Base-by-base conservation (phyloP, 2,888 invertebrate genomes). In the Geophilus truncorum region DNA sequence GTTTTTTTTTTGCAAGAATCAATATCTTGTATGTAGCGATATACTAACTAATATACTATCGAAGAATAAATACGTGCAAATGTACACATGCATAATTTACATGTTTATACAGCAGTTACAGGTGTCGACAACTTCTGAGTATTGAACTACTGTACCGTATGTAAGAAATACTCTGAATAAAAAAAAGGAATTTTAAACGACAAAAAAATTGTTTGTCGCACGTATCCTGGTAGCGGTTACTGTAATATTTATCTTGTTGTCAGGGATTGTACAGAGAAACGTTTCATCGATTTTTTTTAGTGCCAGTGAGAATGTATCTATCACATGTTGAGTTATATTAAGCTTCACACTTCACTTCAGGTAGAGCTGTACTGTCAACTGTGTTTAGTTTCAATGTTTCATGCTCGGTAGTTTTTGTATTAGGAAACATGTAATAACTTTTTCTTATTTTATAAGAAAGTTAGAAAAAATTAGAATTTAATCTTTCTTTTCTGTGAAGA, bases 291-390 rank as follows among this genome's bases (percentile, higher is more conserved):
- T 62, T 62, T 23, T 15, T 40, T 40, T 40, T 9, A 34, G 34
- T 34, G 34, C 34, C n/a, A 4, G 5, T 62, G 21, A 18, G 57
- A 23, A 62, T 62, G 23, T 62, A 62, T 62, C 57, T 62, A 62
- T 62, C 57, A 62, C 57, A 62, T 62, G 57, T 62, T 62, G 57
- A 62, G 57, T 62, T 62, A 62, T 62, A 62, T 62, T 62, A 62
- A 62, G 57, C 57, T 62, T 62, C 23, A 62, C 57, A 62, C 57
- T 62, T 62, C 57, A 62, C 57, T 62, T 62, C 57, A 23, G 57
- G 57, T 62, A 23, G 57, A 4, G 57, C 57, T 62, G 57, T 23
- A 9, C 57, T 62, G 57, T 62, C 57, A 18, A 62, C 57, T 62
- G 5, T 23, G 18, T 62, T 62, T 62, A 62, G 23, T 62, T 62